These are phyloP conservation scores for Deilephila porcellus DNA, from an alignment of 2,888 invertebrate genomes.

Conservation along the genomic window DNA sequence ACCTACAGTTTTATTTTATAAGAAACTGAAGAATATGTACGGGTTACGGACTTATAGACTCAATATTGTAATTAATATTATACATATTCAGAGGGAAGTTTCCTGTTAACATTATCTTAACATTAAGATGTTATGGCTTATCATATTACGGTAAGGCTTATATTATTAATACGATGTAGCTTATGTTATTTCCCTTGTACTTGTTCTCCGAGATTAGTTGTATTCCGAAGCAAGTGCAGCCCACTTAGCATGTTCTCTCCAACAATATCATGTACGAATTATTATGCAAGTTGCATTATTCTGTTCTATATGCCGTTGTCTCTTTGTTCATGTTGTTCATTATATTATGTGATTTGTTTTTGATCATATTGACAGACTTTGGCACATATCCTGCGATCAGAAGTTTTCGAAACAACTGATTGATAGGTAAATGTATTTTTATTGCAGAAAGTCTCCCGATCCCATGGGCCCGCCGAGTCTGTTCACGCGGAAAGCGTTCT, in stretches of 20 bases:
- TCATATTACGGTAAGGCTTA: neutral
- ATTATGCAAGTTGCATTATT: slow-evolving; percentile 6
- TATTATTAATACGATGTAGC: neutral
- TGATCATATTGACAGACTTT: too few relatives aligned
- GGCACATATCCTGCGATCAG: too few relatives aligned
- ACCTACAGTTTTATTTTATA: too few relatives aligned
- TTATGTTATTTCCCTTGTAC: neutral
- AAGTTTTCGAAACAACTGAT: too few relatives aligned
- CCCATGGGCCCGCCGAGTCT: slow-evolving; percentile 58
- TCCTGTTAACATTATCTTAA: too few relatives aligned
- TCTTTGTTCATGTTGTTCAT: neutral
- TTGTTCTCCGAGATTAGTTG: neutral
- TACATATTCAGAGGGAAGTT: too few relatives aligned
- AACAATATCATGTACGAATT: slow-evolving; percentile 3
- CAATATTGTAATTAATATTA: too few relatives aligned
- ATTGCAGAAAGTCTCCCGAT: slow-evolving; percentile 58
- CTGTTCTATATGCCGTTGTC: neutral
- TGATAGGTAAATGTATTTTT: slow-evolving; percentile 1
- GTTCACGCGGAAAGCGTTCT: slow-evolving; percentile 77
- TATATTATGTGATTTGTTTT: too few relatives aligned
- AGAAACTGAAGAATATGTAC: too few relatives aligned
- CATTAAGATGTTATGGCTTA: too few relatives aligned
- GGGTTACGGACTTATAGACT: too few relatives aligned
- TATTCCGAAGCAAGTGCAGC: neutral
- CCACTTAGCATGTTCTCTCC: neutral